Conservation (phyloP, 1,140 invertebrate species). For the Trissolcus basalis region DNA sequence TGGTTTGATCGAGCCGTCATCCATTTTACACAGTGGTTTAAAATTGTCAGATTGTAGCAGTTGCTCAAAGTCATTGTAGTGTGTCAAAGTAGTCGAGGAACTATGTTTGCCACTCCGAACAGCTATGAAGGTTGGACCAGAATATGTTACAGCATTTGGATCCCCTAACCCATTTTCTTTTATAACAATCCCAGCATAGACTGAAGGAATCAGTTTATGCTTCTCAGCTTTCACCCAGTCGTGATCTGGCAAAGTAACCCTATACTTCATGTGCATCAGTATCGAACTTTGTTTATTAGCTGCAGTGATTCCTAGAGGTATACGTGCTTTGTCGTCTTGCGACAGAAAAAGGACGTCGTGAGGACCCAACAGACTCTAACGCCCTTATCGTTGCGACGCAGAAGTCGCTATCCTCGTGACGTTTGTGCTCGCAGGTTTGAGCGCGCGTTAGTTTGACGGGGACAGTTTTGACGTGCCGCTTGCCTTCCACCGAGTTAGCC, state of each 20-base stretch:
- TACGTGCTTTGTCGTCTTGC: conserved; percentile 64
- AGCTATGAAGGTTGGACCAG: conserved; percentile 71
- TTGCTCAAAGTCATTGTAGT: conserved; percentile 8
- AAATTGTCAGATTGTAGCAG: not conserved
- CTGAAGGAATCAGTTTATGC: conserved; percentile 69
- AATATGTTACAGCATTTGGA: conserved; percentile 63
- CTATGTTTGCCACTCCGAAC: conserved; percentile 65
- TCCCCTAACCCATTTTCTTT: conserved; percentile 59
- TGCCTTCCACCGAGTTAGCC: conserved; percentile 17
- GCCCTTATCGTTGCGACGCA: conserved; percentile 15
- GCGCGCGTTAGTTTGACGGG: conserved; percentile 27
- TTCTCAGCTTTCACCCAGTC: conserved; percentile 69
- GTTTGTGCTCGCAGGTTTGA: conserved; percentile 5
- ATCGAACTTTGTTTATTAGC: conserved; percentile 67
- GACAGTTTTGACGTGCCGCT: conserved; percentile 24
- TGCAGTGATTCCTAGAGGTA: conserved; percentile 71
- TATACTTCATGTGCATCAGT: conserved; percentile 69
- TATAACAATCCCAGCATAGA: conserved; percentile 64
- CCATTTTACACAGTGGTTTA: conserved; percentile 48
- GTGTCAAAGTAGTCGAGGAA: conserved; percentile 51
- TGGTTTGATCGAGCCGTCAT: conserved; percentile 29
- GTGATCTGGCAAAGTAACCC: conserved; percentile 70
- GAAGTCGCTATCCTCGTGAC: conserved; percentile 25
- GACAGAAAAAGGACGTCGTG: conserved; percentile 24
- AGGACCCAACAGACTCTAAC: conserved; percentile 28